A percentile compares a stretch with the other conserved stretches of the same genome.
phyloP scores from a whole-genome alignment of 2,797 vertebrate species.

The Hydrocynus forskahlii region DNA sequence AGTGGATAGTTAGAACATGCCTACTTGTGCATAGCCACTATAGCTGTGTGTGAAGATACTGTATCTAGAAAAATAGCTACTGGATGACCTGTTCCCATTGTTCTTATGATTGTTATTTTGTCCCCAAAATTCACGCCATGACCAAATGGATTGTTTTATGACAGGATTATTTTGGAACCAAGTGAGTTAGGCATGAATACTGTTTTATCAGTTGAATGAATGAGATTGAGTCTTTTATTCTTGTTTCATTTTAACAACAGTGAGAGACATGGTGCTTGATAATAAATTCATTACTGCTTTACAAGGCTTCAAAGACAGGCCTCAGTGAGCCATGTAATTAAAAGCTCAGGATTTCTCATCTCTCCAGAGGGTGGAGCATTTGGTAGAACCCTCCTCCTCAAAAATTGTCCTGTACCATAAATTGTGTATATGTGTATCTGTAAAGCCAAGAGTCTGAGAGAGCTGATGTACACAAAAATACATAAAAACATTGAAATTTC shows the following conservation, averaged over 20 bases:
- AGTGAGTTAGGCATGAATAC: neutral
- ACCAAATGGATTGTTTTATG: neutral
- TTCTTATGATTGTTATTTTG: neutral
- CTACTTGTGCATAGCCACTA: neutral
- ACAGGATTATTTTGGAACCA: neutral
- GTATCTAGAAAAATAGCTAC: neutral
- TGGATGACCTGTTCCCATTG: neutral
- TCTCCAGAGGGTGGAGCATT: neutral
- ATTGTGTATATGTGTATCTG: slow-evolving; percentile 4
- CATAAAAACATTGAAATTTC: neutral
- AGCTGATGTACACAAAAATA: neutral
- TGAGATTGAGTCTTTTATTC: neutral
- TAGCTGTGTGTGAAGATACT: neutral
- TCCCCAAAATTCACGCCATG: neutral
- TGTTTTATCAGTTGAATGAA: slow-evolving; percentile 4
- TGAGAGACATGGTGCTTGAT: neutral
- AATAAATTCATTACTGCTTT: neutral
- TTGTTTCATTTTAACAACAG: neutral
- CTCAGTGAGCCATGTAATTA: slow-evolving; percentile 17
- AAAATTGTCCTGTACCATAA: neutral
- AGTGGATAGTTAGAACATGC: neutral
- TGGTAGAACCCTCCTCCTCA: neutral
- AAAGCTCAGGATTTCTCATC: neutral
- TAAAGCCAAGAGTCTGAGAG: slow-evolving; percentile 5
- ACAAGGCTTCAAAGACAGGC: neutral